Evolutionary conservation across 2,888 invertebrate genomes (phyloP).

Genomic region (Cenopis cana): DNA sequence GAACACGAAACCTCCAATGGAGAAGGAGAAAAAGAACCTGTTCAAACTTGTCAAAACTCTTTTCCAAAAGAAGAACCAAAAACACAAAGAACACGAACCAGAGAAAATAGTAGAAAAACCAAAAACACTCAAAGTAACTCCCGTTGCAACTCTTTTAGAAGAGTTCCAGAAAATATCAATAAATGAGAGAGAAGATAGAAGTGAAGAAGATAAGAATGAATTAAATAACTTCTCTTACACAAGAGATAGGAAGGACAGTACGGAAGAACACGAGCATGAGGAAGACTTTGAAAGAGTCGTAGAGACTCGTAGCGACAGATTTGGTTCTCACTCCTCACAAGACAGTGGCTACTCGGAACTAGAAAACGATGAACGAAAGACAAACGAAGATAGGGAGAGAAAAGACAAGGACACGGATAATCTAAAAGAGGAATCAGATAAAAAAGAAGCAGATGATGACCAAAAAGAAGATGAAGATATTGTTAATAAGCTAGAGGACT

Average conservation of each 20-base stretch:
- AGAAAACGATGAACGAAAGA: conserved; percentile 47
- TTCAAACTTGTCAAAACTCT: conserved; percentile 36
- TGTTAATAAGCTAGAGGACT: conserved; percentile 50
- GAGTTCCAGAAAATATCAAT: conserved; percentile 55
- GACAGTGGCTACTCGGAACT: conserved; percentile 73
- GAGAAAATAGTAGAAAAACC: conserved; percentile 53
- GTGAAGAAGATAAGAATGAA: conserved; percentile 58
- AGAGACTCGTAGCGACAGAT: conserved; percentile 57
- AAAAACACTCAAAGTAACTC: conserved; percentile 47
- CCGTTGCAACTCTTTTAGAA: conserved; percentile 56
- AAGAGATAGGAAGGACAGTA: conserved; percentile 24
- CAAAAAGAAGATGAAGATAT: conserved; percentile 46
- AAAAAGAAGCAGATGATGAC: conserved; percentile 49
- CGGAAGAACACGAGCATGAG: conserved; percentile 52
- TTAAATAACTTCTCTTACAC: conserved; percentile 60
- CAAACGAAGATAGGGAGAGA: neutral
- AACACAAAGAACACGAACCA: conserved; percentile 50
- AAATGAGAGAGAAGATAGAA: conserved; percentile 49
- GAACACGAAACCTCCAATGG: conserved; percentile 50
- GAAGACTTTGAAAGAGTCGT: conserved; percentile 5
- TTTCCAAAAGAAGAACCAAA: conserved; percentile 42
- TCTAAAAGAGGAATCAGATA: conserved; percentile 42
- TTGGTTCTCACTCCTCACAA: conserved; percentile 69
- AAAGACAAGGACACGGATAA: conserved; percentile 30
- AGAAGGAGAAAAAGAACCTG: conserved; percentile 50